These are phyloP conservation scores for Synanceia verrucosa DNA, from an alignment of 2,797 vertebrate species.

Conservation along the genomic window DNA sequence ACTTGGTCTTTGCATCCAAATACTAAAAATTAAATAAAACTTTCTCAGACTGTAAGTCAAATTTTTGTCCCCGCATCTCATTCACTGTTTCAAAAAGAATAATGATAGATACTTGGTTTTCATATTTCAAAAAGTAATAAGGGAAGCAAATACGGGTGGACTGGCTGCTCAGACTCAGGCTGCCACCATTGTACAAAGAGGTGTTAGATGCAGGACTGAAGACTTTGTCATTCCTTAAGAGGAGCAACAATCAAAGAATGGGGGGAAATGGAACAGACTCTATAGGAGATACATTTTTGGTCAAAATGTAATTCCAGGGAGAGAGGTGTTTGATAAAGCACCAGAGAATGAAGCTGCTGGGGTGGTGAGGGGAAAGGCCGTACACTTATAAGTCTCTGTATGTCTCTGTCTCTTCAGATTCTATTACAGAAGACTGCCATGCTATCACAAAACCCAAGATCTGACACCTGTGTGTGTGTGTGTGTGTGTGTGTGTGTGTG, in stretches of 20 bases:
- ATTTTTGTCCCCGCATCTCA: neutral
- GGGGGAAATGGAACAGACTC: slow-evolving; percentile 2
- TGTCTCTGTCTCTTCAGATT: slow-evolving; percentile 61
- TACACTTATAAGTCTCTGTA: slow-evolving; percentile 52
- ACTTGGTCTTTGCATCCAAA: neutral
- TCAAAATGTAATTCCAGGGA: slow-evolving; percentile 56
- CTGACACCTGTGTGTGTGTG: slow-evolving; percentile 27
- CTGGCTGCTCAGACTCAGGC: neutral
- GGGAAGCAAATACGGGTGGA: neutral
- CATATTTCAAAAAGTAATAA: slow-evolving; percentile 18
- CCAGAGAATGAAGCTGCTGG: slow-evolving; percentile 35
- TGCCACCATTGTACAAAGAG: slow-evolving; percentile 23
- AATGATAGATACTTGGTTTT: neutral
- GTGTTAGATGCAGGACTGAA: slow-evolving; percentile 31
- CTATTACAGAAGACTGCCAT: slow-evolving; percentile 46
- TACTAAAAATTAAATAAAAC: slow-evolving; percentile 8
- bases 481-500: slow-evolving; percentile 11
- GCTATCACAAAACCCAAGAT: slow-evolving; percentile 58
- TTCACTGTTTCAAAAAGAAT: slow-evolving; percentile 5
- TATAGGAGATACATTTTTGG: slow-evolving; percentile 25
- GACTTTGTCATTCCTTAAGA: slow-evolving; percentile 25
- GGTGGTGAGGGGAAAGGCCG: slow-evolving; percentile 34
- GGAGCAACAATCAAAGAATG: slow-evolving; percentile 39
- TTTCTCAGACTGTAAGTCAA: neutral
- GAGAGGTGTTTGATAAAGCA: slow-evolving; percentile 53